Evolutionary conservation across 2,113 vertebrate species (phyloP).

Genomic region (Semnornis frantzii): DNA sequence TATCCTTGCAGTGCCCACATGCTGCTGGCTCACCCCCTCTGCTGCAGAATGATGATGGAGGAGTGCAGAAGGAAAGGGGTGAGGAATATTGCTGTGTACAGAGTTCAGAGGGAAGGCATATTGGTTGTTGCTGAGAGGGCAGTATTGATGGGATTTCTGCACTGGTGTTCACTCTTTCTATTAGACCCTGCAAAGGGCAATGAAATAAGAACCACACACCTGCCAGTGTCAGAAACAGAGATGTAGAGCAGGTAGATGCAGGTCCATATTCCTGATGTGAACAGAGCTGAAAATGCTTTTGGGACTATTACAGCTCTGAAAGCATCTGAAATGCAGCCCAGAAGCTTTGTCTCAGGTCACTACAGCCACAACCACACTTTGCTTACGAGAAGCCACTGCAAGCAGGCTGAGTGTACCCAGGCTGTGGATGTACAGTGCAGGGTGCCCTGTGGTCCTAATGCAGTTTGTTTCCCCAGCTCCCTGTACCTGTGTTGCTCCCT

Average conservation of each 20-base stretch:
- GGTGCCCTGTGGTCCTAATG: rapidly evolving
- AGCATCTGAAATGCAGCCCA: neutral
- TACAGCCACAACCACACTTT: neutral
- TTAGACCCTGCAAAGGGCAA: neutral
- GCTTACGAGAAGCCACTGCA: neutral
- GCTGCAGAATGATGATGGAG: neutral
- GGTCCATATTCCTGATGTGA: neutral
- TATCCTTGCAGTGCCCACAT: neutral
- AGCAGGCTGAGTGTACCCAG: neutral
- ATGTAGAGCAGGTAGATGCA: neutral
- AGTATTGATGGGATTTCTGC: neutral
- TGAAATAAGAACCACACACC: neutral
- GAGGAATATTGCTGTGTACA: neutral
- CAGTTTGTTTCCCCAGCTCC: neutral
- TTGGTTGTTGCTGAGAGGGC: neutral
- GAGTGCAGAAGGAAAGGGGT: neutral
- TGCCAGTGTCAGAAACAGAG: neutral
- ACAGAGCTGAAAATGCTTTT: neutral
- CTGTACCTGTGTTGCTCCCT: neutral
- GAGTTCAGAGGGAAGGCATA: neutral
- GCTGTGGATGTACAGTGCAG: neutral
- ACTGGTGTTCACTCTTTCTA: neutral
- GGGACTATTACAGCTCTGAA: neutral
- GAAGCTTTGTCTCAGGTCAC: neutral
- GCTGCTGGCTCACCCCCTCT: neutral